Evolutionary conservation across 2,888 invertebrate genomes (phyloP), one percentile per base, ranked within the genome.

Genomic region (Scotopteryx bipunctaria): DNA sequence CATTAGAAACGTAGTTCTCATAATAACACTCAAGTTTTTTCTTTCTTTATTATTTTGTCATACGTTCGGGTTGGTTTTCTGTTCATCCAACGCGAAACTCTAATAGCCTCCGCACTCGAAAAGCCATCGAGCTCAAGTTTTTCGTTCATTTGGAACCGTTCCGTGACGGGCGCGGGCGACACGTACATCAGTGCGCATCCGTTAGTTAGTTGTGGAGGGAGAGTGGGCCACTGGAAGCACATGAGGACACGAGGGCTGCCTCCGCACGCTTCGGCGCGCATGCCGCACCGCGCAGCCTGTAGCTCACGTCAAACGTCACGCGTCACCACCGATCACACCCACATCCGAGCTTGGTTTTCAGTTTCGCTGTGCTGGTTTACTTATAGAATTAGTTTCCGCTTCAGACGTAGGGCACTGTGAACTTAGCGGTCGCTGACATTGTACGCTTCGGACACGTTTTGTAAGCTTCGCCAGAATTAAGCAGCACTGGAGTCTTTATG

Each of bases 1-100:
- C 91, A 91, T 86, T 91, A 90, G 90, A 90, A 80, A 83, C 73
- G 91, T 91, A 91, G 91, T 87, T 86, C 76, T 87, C 91, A 91
- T 91, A 89, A 89, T 90, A 91, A 91, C 91, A 91, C 90, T 89
- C 78, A 84, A 87, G 81, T 81, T 83, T 82, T 78, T 77, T 64
- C 75, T 23, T 14, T 14, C n/a, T 5, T 79, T 83, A 76, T 81
- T 83, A 79, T 83, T 57, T 81, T 86, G 76, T 86, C 80, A 86
- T 86, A 66, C 65, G 81, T 81, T 77, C 71, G 83, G 79, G 76
- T 83, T 78, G 72, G 72, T 79, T 81, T 71, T 78, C 73, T 73
- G 78, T 81, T 85, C 87, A 88, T 87, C 76, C 71, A 80, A 83
- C 85, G 87, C 86, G 87, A 81, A 76, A 83, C 78, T 81, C 79